Evolutionary conservation across 2,888 invertebrate species (phyloP).

Genomic region (Nymphalis c-album): DNA sequence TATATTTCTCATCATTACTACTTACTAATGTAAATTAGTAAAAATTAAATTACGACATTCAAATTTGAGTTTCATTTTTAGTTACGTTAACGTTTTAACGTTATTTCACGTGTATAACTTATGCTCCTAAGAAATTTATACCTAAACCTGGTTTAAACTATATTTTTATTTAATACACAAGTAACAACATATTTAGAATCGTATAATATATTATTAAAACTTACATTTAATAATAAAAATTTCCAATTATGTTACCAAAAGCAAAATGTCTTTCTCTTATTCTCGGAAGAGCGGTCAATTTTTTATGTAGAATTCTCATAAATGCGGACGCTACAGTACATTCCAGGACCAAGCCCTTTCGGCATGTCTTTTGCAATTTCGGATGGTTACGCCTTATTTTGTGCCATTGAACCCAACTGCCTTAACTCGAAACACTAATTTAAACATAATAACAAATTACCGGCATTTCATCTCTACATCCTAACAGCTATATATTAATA

Average conservation of each 20-base stretch:
- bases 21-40: too few species aligned
- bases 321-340: slow-evolving; percentile 44
- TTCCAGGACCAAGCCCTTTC: slow-evolving; percentile 44
- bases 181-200: neutral
- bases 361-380: slow-evolving; percentile 47
- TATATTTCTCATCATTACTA: too few species aligned
- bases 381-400: slow-evolving; percentile 46
- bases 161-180: too few species aligned
- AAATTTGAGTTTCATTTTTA: too few species aligned
- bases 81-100: too few species aligned
- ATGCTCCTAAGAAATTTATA: too few species aligned
- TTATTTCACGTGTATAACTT: too few species aligned
- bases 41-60: too few species aligned
- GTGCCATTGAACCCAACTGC: slow-evolving; percentile 46
- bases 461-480: too few species aligned
- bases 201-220: neutral
- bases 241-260: neutral
- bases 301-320: slow-evolving; percentile 62
- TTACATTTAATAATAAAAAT: neutral
- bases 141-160: too few species aligned
- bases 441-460: slow-evolving; percentile 8
- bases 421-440: slow-evolving; percentile 5
- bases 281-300: slow-evolving; percentile 52
- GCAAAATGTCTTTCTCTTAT: slow-evolving; percentile 38
- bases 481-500: too few species aligned